Evolutionary conservation across 2,888 invertebrate genomes (phyloP), one percentile per base, ranked within the genome.

Genomic region (Drosophila pseudotakahashii): DNA sequence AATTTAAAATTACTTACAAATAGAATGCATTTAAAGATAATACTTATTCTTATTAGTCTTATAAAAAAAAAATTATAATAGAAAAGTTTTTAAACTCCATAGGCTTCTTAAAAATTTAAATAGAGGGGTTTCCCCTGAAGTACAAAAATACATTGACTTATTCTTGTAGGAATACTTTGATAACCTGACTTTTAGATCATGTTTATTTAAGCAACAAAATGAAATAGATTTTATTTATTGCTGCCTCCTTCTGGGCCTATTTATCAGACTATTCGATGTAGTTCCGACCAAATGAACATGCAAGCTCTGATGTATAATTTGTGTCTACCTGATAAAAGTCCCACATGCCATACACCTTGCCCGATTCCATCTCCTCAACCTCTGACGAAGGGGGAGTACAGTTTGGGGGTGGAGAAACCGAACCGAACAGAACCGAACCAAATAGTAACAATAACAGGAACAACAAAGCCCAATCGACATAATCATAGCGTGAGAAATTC

Each of bases 401-500:
- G 3, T 32, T 3, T 30, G 45, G 52, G 32, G 63, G 34, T 10
- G 47, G 42, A 34, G 54, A 26, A 23, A 14, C 14, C n/a, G 32
- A 32, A 30, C 14, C 47, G 9, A 30, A 9, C 30, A 26, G 30
- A 30, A 10, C 60, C 52, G 61, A 80, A 78, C 75, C 79, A 53
- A 75, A 72, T 72, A 81, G 75, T 61, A 64, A 66, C 66, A 80
- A 67, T 62, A 79, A 68, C 39, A 80, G 60, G 26, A 79, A 69
- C 63, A 84, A 76, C 77, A 84, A 68, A 72, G 70, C 73, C 51
- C 88, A 81, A 89, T 85, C 87, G 85, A 83, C 78, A 85, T 91
- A 91, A 91, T 91, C 90, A 91, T 88, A 84, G 79, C 90, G 91
- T 92, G 92, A 78, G 91, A 92, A 91, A 92, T 90, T 90, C 83